Conservation (phyloP, 30 jellyfish, hydroid and myxozoan genomes). For the Phacellophora camtschatica region DNA sequence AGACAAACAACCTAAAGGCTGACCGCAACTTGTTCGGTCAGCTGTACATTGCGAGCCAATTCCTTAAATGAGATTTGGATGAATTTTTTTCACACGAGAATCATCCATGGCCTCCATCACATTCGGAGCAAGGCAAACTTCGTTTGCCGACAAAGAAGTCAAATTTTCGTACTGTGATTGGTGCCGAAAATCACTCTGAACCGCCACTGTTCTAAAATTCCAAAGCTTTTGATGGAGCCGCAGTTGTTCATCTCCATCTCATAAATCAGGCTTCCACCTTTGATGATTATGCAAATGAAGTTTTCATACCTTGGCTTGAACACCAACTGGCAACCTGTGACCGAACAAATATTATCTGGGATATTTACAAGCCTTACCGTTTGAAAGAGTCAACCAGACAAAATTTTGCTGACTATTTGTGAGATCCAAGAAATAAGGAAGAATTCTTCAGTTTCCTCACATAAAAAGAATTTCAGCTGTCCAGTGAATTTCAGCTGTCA, state of each 20-base stretch:
- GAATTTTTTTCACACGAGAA: too few relatives aligned
- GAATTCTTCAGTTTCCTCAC: background rate
- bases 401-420: background rate
- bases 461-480: background rate
- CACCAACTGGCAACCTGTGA: background rate
- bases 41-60: too few relatives aligned
- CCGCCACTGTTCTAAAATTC: background rate
- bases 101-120: too few relatives aligned
- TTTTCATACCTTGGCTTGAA: background rate
- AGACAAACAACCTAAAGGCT: too few relatives aligned
- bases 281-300: background rate
- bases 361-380: background rate
- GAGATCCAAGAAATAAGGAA: background rate
- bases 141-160: background rate
- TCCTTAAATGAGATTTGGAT: too few relatives aligned
- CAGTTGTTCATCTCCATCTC: background rate
- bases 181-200: background rate
- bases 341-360: background rate
- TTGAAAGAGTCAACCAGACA: background rate
- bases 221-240: background rate
- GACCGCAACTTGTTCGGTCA: too few relatives aligned
- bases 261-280: background rate
- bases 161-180: background rate
- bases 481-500: background rate
- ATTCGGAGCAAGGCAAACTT: too few relatives aligned